These are phyloP conservation scores for Daktulosphaira vitifoliae DNA, from an alignment of 1,140 invertebrate genomes.

Conservation along the genomic window DNA sequence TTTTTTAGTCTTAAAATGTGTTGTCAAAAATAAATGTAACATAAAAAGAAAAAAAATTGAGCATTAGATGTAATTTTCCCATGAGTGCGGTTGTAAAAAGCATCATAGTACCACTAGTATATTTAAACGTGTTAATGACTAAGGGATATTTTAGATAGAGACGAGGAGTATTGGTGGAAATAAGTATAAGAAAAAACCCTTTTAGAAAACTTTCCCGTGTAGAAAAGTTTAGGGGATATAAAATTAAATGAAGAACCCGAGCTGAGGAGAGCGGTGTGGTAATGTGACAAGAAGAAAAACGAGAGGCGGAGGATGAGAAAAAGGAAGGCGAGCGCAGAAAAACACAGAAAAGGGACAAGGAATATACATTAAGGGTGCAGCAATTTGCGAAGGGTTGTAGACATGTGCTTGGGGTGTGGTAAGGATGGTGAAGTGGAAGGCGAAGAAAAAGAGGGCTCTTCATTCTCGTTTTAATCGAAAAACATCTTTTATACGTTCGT, in stretches of 20 bases:
- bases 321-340: conserved; percentile 7
- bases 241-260: conserved; percentile 28
- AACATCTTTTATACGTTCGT: conserved; percentile 32
- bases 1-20: too few species aligned
- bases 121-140: too few species aligned
- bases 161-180: too few species aligned
- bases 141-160: too few species aligned
- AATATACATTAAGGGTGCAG: conserved; percentile 34
- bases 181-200: neutral
- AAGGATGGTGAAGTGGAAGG: neutral
- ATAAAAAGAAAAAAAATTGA: too few species aligned
- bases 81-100: too few species aligned
- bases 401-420: neutral
- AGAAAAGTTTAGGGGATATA: conserved; percentile 4
- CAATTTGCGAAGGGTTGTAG: conserved; percentile 11
- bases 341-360: conserved; percentile 32
- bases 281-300: conserved; percentile 30
- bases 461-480: conserved; percentile 33
- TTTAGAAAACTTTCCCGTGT: conserved; percentile 16
- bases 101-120: too few species aligned
- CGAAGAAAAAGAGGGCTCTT: conserved; percentile 32
- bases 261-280: neutral
- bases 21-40: too few species aligned
- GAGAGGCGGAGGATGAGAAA: conserved; percentile 10
- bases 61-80: too few species aligned